Evolutionary conservation across 2,888 invertebrate genomes (phyloP), one percentile per base, ranked within the genome.

Genomic region (Nomada fabriciana): DNA sequence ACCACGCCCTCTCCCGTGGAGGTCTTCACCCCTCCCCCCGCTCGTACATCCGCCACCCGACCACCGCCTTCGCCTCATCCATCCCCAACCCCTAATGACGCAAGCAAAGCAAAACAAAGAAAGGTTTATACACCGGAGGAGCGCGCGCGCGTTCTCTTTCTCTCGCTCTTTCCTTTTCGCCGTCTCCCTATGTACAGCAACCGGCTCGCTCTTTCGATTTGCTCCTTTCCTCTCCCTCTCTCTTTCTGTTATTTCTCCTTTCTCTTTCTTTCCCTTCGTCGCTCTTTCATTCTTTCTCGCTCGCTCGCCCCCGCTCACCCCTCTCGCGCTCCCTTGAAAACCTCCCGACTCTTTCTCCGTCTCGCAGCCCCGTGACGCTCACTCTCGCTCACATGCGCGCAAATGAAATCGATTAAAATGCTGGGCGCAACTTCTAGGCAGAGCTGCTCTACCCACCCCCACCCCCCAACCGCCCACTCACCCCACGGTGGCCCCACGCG

Each of bases 361-460:
- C 74, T 76, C 84, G n/a, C 50, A 74, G 61, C 25, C 60, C 57
- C 61, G 69, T 69, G 43, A 65, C 67, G 87, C 87, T 90, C 88
- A 87, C 94, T 95, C 95, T 95, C 95, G 94, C 95, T 95, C 95
- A 95, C 95, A 95, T 95, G 95, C 95, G 94, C 94, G 95, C 95
- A 95, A 95, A 95, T 95, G 95, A 95, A 95, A 95, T 95, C 95
- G 95, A 95, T 95, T 95, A 95, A 95, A 95, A 95, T 95, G 95
- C 95, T 95, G 95, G 94, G 94, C 94, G 94, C 94, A 95, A 95
- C 95, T 95, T 95, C 95, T 94, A 95, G 94, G 94, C 94, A 94
- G 94, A 94, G 94, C 76, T 79, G 76, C 67, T 61, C 71, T 64
- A 43, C 23, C 84, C 70, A 81, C 83, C 83, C 81, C 65, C 73